Evolutionary conservation across 30 jellyfish, hydroid and myxozoan species (phyloP), one percentile per base, ranked within the genome.

Genomic region (Phacellophora camtschatica): DNA sequence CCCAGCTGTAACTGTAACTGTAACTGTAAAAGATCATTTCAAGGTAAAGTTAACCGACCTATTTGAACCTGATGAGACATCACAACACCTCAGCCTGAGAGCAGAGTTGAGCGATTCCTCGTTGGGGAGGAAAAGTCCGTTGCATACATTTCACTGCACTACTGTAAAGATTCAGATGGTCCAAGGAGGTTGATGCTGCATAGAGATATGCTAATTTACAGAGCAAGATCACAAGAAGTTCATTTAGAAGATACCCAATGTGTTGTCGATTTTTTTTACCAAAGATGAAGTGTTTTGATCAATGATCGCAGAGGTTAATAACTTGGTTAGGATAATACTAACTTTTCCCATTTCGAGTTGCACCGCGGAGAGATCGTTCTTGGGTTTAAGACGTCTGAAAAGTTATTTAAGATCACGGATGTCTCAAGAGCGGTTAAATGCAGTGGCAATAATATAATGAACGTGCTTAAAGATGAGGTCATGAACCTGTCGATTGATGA

Each of bases 381-480:
- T 81, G 30, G 88, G 79, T 59, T 49, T 75, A 37, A 75, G 88
- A 41, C 32, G 81, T 50, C 39, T 75, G 54, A 73, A 73, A 53
- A n/a, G n/a, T n/a, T n/a, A 73, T 77, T 51, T 72, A 58, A 48
- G 86, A 51, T 72, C 57, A 41, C 54, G 53, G 29, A 53, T 75
- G 88, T 56, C 88, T 49, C 88, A 75, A 57, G 78, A 75, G 39
- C 66, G 88, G 39, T 67, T 75, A 54, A 75, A 75, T 66, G 81
- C 88, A 75, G 88, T 75, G 18, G 78, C 78, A n/a, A n/a, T n/a
- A n/a, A n/a, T 15, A 32, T 75, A 59, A 75, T 54, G 79, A 75
- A 57, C 45, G 88, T 32, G 81, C 88, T 11, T 58, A 25, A 75
- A 53, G 88, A 56, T 54, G 31, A 54, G 23, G 66, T 45, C 24